A percentile compares a stretch with the other conserved stretches of the same genome.
Evolutionary conservation across 2,797 vertebrate genomes (phyloP).

Genomic region (Staurois parvus): DNA sequence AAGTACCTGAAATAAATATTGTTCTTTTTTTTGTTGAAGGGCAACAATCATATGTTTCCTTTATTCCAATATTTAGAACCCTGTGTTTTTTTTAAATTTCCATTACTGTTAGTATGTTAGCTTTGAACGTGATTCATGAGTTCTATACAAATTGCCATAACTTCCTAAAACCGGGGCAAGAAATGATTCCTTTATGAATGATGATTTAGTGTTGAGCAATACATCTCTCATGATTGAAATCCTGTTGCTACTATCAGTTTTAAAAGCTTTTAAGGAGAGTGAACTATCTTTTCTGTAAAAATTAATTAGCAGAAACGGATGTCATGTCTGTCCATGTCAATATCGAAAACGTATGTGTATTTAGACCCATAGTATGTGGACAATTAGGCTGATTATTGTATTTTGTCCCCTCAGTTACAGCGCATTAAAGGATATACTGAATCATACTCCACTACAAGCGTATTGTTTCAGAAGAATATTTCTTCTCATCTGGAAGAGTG

Average conservation of each 20-base stretch:
- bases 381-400: conserved; percentile 48
- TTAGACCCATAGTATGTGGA: conserved; percentile 26
- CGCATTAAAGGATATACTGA: conserved; percentile 19
- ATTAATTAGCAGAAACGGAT: conserved; percentile 75
- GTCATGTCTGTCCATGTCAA: conserved; percentile 68
- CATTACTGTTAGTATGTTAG: neutral
- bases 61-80: neutral
- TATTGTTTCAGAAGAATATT: neutral
- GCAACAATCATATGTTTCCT: neutral
- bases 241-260: conserved; percentile 56
- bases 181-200: conserved; percentile 44
- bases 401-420: neutral
- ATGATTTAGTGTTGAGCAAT: conserved; percentile 45
- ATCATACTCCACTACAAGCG: neutral
- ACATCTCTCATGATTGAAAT: conserved; percentile 50
- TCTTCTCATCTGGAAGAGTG: conserved; percentile 10
- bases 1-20: too few species aligned
- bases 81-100: neutral
- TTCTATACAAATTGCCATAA: conserved; percentile 14
- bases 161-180: conserved; percentile 22
- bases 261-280: conserved; percentile 63
- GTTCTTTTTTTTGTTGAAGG: neutral
- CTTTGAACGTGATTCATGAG: neutral
- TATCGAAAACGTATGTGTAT: conserved; percentile 68
- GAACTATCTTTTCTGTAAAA: conserved; percentile 72